Percentiles rank a stretch among this genome's conserved stretches.
Conservation (phyloP, 2,888 invertebrate species). For the Pseudoips prasinana region DNA sequence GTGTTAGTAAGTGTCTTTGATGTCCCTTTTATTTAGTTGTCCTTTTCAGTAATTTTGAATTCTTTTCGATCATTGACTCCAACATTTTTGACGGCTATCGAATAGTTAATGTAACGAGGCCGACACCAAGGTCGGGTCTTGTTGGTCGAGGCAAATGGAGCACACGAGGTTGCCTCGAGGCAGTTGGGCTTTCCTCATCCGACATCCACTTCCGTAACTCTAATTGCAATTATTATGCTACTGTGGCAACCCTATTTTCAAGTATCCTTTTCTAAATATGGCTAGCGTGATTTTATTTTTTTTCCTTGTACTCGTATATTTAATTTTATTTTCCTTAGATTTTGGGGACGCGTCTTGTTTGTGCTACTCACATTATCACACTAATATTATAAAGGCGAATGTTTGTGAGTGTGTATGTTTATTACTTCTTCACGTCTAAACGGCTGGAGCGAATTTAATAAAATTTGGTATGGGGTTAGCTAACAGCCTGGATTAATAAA, state of each 20-base stretch:
- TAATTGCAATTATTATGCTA: constrained; percentile 48
- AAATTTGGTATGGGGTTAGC: no score
- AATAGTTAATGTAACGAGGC: constrained; percentile 31
- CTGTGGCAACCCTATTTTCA: constrained; percentile 32
- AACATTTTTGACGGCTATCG: constrained; percentile 18
- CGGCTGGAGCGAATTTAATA: no score
- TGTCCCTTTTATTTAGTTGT: no score
- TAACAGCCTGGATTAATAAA: no score
- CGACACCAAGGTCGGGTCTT: constrained; percentile 44
- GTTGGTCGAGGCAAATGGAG: constrained; percentile 45
- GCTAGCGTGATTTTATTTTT: constrained; percentile 20
- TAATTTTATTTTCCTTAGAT: background rate
- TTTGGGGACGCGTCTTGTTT: no score
- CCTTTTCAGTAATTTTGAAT: no score
- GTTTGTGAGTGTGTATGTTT: no score
- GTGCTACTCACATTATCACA: no score
- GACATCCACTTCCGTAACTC: constrained; percentile 46
- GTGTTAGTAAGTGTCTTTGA: no score
- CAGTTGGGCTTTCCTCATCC: constrained; percentile 60
- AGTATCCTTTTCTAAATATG: constrained; percentile 41
- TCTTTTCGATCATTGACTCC: no score
- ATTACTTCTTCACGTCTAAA: no score
- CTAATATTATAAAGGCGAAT: no score
- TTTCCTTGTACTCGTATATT: constrained; percentile 14
- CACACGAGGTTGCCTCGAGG: constrained; percentile 54